These are phyloP conservation scores for Neoseiulus cucumeris DNA, from an alignment of 1,140 invertebrate species.

Conservation along the genomic window DNA sequence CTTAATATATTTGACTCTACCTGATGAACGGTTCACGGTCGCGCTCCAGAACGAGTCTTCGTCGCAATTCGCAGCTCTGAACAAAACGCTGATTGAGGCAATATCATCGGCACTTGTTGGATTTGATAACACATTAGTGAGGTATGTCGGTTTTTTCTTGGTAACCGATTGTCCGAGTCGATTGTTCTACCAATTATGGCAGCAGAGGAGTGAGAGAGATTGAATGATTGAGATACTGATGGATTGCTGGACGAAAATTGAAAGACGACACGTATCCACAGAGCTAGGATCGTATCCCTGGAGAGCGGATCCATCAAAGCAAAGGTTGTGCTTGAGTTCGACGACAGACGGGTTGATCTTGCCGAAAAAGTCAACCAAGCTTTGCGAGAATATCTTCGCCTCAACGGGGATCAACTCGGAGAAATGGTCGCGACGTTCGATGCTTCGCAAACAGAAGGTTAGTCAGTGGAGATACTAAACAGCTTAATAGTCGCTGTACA, in stretches of 20 bases:
- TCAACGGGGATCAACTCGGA: background rate
- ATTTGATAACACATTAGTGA: no score
- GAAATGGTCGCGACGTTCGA: background rate
- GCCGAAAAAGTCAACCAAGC: background rate
- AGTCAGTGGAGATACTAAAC: background rate
- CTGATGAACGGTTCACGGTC: background rate
- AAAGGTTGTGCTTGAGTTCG: background rate
- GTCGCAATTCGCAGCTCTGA: background rate
- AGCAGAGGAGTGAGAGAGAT: no score
- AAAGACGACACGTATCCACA: background rate
- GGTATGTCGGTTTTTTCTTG: no score
- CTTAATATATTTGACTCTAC: background rate
- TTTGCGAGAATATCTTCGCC: background rate
- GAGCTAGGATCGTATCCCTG: background rate
- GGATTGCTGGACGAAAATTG: no score
- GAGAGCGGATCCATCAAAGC: conserved; percentile 8
- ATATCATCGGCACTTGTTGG: background rate
- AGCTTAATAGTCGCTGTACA: no score
- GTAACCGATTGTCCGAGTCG: no score
- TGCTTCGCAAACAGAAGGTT: background rate
- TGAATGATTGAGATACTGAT: no score
- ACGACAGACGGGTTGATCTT: background rate
- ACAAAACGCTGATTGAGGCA: background rate
- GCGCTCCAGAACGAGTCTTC: background rate
- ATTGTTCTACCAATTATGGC: no score